Evolutionary conservation across 1,140 invertebrate genomes (phyloP), one percentile per base, ranked within the genome.

Genomic region (Aphelenchoides fujianensis): DNA sequence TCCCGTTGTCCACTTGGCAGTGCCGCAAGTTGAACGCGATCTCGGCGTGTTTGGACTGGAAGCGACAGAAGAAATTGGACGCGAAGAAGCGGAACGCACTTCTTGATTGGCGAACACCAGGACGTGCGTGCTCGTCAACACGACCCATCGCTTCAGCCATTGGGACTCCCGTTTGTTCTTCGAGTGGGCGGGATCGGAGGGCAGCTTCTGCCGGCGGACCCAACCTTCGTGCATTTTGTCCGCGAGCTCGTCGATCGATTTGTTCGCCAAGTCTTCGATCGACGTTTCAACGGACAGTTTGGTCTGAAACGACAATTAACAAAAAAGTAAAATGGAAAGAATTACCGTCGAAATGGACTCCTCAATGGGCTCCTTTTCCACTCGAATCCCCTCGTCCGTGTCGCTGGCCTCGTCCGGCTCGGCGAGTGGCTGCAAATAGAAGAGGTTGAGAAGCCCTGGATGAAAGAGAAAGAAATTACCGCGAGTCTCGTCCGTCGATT

Each of bases 351-450:
- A 61, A 61, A 31, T 31, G 1, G 59, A 61, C 27, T 61, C 27
- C 52, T 53, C 27, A 23, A 27, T 27, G 1, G 52, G n/a, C 41
- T 48, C 23, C 27, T 28, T 61, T 61, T 61, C 41, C 12, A 48
- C 27, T 61, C n/a, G 16, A 1, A 19, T 27, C 59, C 54, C 70
- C 30, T 72, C 70, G 35, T 72, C 70, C 32, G 63, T 41, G 34
- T 76, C 77, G 19, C 74, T 73, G 34, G 61, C 30, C 70, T 76
- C 75, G 16, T 75, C 74, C 19, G 75, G 75, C 54, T 76, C 75
- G 28, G 75, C 75, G 3, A 76, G 48, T 0, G 75, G 75, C 74
- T 76, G 30, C n/a, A 79, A 75, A 79, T 70, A 3, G n/a, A n/a
- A 2, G 3, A 34, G 41, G 35, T 12, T 23, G 53, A 2, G n/a